These are phyloP conservation scores for Luidia sarsii DNA, from an alignment of 53 echinoderm and acorn worm species.

Conservation along the genomic window DNA sequence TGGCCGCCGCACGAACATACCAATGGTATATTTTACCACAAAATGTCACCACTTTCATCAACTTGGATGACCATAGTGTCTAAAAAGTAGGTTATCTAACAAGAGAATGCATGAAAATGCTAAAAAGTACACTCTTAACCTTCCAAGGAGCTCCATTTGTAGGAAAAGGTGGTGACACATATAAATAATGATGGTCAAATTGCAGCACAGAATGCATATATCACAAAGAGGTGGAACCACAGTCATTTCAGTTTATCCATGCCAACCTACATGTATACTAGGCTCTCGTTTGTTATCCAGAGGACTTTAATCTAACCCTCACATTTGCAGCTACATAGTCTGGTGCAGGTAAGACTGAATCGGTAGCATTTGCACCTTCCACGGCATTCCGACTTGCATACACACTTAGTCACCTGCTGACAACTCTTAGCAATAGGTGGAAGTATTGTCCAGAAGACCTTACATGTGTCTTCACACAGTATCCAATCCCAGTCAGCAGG, in stretches of 20 bases:
- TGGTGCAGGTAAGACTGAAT: not conserved
- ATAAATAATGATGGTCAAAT: too few species aligned
- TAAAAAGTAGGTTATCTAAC: too few species aligned
- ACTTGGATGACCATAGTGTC: not conserved
- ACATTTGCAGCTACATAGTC: not conserved
- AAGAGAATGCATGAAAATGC: too few species aligned
- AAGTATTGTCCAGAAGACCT: not conserved
- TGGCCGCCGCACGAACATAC: not conserved
- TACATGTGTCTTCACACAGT: not conserved
- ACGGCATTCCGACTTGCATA: not conserved
- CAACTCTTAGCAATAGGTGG: not conserved
- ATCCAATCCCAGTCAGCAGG: conserved; percentile 23
- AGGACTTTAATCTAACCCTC: not conserved
- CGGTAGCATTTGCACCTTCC: not conserved
- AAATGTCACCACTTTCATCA: not conserved
- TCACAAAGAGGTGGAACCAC: not conserved
- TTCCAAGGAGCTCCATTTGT: not conserved
- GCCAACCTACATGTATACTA: not conserved
- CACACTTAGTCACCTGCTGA: conserved; percentile 1
- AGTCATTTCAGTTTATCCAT: not conserved
- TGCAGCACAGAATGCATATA: too few species aligned
- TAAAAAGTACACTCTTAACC: not conserved
- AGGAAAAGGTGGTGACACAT: too few species aligned
- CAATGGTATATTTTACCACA: not conserved
- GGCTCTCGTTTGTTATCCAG: not conserved